Evolutionary conservation across 1,140 invertebrate genomes (phyloP).

Genomic region (Coenobita brevimanus): DNA sequence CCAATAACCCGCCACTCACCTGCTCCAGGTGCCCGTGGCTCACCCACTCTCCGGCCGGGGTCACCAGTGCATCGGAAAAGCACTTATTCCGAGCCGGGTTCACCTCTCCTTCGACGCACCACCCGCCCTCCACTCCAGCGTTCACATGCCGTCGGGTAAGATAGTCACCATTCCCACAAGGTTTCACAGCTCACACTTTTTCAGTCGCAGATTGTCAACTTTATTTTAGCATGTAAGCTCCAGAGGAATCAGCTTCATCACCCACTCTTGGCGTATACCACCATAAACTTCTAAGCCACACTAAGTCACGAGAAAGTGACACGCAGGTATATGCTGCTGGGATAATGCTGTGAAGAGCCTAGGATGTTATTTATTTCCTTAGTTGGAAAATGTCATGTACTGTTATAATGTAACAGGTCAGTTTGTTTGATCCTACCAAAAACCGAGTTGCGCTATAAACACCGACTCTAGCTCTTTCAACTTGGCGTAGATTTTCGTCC

Average conservation of each 20-base stretch:
- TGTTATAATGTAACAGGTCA: too few species aligned
- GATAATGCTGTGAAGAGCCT: too few species aligned
- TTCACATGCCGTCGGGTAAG: slow-evolving; percentile 67
- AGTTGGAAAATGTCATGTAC: too few species aligned
- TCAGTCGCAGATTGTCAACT: neutral
- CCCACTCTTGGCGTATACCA: neutral
- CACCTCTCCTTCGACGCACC: slow-evolving; percentile 62
- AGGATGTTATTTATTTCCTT: too few species aligned
- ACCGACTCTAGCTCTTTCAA: too few species aligned
- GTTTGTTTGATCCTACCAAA: too few species aligned
- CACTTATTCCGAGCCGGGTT: slow-evolving; percentile 38
- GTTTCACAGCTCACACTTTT: neutral
- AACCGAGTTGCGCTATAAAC: too few species aligned
- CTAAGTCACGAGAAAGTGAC: too few species aligned
- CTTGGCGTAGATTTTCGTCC: too few species aligned
- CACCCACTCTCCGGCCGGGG: slow-evolving; percentile 37
- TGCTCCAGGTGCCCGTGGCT: slow-evolving; percentile 35
- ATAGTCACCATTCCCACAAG: neutral
- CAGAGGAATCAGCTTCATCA: neutral
- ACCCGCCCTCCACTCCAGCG: slow-evolving; percentile 67
- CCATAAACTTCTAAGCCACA: neutral
- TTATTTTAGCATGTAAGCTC: neutral
- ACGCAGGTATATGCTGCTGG: too few species aligned
- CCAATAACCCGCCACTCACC: slow-evolving; percentile 29
- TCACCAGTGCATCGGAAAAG: slow-evolving; percentile 49